These are phyloP conservation scores for Alviniconcha marisindica DNA, from an alignment of 1,140 invertebrate genomes.

Conservation along the genomic window DNA sequence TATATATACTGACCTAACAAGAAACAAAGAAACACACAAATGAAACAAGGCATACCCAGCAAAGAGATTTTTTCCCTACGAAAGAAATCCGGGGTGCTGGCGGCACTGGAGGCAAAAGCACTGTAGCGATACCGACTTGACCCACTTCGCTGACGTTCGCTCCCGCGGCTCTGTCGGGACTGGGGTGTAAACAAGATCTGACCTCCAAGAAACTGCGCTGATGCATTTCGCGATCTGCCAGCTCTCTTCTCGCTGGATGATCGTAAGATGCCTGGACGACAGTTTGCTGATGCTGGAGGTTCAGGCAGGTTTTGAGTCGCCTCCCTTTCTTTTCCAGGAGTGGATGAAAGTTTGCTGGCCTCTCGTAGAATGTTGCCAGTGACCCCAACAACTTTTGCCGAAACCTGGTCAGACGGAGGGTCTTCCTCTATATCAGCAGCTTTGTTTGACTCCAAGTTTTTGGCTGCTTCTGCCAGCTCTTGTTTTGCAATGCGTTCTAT, in stretches of 20 bases:
- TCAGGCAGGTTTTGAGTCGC: background rate
- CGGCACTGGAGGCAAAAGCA: constrained; percentile 46
- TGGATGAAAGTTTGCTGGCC: background rate
- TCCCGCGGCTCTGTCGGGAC: constrained; percentile 16
- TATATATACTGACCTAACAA: too few species aligned
- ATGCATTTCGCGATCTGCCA: constrained; percentile 15
- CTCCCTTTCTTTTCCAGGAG: background rate
- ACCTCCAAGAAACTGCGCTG: constrained; percentile 44
- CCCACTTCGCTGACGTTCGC: constrained; percentile 9
- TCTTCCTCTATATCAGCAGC: background rate
- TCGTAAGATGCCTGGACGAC: constrained; percentile 1
- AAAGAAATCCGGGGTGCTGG: constrained; percentile 59
- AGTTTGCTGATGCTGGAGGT: background rate
- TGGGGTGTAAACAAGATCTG: constrained; percentile 28
- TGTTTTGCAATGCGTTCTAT: background rate
- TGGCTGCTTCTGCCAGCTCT: background rate
- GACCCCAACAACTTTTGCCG: background rate
- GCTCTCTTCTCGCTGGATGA: constrained; percentile 24
- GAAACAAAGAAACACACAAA: background rate
- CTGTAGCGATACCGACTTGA: constrained; percentile 43
- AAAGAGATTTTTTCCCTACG: constrained; percentile 23
- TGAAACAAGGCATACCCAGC: background rate
- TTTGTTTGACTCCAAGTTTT: background rate
- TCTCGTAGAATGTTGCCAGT: background rate
- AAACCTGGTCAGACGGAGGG: background rate